phyloP scores from a whole-genome alignment of 2,888 invertebrate genomes.

The Xestoiulus laeticollis region DNA sequence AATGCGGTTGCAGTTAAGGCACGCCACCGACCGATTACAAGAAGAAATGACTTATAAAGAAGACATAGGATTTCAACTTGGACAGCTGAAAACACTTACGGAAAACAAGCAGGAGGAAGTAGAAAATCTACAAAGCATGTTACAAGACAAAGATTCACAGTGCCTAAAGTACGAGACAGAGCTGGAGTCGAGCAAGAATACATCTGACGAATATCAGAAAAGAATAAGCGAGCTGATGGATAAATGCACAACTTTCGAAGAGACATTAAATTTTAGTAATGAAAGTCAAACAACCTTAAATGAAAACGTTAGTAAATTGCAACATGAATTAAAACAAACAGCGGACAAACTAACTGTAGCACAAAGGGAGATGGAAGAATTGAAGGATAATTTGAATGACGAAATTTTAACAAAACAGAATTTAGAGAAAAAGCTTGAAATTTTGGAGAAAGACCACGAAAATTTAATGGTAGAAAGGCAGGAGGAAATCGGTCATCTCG shows the following conservation, averaged over 20 bases:
- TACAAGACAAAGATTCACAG: background rate
- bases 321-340: background rate
- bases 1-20: background rate
- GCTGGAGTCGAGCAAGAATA: background rate
- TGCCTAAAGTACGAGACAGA: background rate
- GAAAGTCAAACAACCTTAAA: background rate
- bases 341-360: background rate
- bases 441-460: background rate
- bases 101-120: background rate
- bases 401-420: background rate
- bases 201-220: background rate
- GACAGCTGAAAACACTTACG: background rate
- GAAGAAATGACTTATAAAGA: background rate
- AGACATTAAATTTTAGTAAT: background rate
- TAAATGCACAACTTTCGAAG: background rate
- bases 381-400: background rate
- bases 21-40: background rate
- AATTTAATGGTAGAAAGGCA: background rate
- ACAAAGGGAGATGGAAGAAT: background rate
- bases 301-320: background rate
- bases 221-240: background rate
- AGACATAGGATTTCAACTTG: background rate
- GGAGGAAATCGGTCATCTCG: background rate
- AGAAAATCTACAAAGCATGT: background rate
- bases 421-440: background rate